These are phyloP conservation scores for Mamestra brassicae DNA, from an alignment of 2,888 invertebrate species.

Conservation along the genomic window DNA sequence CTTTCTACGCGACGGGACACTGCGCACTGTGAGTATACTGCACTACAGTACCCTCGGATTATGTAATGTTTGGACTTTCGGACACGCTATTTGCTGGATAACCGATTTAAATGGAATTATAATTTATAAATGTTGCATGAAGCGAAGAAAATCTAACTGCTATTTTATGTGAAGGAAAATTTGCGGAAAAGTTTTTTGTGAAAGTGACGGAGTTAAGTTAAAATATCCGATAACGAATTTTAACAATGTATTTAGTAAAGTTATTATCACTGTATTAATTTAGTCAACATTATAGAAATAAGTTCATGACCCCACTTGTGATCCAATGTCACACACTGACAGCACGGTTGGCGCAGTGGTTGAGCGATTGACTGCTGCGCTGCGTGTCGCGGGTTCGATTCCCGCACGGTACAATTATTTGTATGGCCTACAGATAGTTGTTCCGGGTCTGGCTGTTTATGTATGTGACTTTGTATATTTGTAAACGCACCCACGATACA, in stretches of 20 bases:
- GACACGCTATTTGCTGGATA: slow-evolving; percentile 29
- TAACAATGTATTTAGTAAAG: too few relatives aligned
- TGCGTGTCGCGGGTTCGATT: too few relatives aligned
- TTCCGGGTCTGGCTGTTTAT: too few relatives aligned
- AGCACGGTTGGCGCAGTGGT: too few relatives aligned
- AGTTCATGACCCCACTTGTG: slow-evolving; percentile 1
- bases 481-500: too few relatives aligned
- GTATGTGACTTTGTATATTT: too few relatives aligned
- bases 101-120: slow-evolving; percentile 15
- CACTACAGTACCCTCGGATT: slow-evolving; percentile 65
- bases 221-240: not conserved
- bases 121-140: slow-evolving; percentile 17
- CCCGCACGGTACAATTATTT: too few relatives aligned
- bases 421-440: too few relatives aligned
- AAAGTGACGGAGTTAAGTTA: not conserved
- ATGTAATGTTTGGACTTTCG: slow-evolving; percentile 63
- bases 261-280: not conserved
- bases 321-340: too few relatives aligned
- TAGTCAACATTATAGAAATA: not conserved
- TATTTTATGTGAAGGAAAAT: not conserved
- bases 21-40: slow-evolving; percentile 81
- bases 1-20: slow-evolving; percentile 87
- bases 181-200: not conserved
- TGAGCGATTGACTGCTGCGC: too few relatives aligned
- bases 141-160: not conserved